A percentile compares a stretch with the other conserved stretches of the same genome.
These are phyloP conservation scores for Pipra filicauda DNA, from an alignment of 2,113 vertebrate species.

Conservation along the genomic window DNA sequence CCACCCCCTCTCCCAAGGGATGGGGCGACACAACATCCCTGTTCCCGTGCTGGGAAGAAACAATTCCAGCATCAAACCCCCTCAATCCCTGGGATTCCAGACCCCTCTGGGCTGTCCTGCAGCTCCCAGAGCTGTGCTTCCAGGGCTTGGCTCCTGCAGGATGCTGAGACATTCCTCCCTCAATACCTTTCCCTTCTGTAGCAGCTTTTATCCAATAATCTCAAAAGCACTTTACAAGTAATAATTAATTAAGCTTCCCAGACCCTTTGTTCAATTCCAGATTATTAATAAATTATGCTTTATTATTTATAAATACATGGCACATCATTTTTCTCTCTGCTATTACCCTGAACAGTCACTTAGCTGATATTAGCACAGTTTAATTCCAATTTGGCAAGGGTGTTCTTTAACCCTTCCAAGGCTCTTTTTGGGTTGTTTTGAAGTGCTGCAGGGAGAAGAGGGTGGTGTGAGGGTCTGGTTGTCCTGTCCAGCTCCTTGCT, in stretches of 20 bases:
- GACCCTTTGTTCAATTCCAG: slow-evolving; percentile 54
- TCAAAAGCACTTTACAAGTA: slow-evolving; percentile 13
- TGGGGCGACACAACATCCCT: background rate
- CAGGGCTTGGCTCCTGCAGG: background rate
- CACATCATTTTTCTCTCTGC: slow-evolving; percentile 3
- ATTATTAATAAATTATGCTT: slow-evolving; percentile 63
- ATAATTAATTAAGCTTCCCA: slow-evolving; percentile 53
- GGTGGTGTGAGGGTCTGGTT: rapidly evolving
- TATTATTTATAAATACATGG: slow-evolving; percentile 56
- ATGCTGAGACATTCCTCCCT: rapidly evolving
- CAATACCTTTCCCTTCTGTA: background rate
- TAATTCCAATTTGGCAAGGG: background rate
- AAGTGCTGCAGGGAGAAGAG: background rate
- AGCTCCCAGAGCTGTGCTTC: rapidly evolving
- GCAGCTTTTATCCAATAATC: slow-evolving; percentile 35
- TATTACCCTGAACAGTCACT: slow-evolving; percentile 5
- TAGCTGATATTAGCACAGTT: background rate
- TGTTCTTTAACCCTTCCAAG: background rate
- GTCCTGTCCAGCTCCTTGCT: background rate
- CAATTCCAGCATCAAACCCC: background rate
- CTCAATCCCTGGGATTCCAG: background rate
- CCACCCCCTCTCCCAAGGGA: rapidly evolving
- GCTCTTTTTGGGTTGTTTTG: rapidly evolving
- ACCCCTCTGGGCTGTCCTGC: rapidly evolving
- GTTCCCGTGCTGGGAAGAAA: background rate